Percentiles rank a stretch among this genome's conserved stretches.
These are phyloP conservation scores for Oreochromis tanganicae DNA, from an alignment of 2,113 vertebrate genomes.

Conservation along the genomic window DNA sequence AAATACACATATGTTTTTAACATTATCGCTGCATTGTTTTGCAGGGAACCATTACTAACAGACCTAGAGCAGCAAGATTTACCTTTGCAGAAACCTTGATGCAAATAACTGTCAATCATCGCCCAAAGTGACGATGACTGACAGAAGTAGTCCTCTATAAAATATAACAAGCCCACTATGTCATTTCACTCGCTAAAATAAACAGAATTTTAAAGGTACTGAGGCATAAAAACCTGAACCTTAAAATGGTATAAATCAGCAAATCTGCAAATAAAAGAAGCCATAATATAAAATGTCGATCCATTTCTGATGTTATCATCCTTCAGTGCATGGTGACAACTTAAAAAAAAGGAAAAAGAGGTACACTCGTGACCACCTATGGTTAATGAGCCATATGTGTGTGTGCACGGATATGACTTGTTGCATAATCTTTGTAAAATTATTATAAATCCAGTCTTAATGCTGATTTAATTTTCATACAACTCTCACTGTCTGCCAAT, in stretches of 20 bases:
- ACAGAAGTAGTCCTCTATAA: neutral
- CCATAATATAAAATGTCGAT: neutral
- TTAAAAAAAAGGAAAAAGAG: neutral
- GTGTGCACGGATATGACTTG: neutral
- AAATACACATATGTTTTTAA: neutral
- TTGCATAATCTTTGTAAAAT: neutral
- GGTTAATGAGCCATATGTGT: neutral
- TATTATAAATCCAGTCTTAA: neutral
- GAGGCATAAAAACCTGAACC: neutral
- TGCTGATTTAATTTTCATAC: neutral
- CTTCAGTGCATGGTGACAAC: neutral
- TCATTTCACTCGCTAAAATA: neutral
- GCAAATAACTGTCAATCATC: neutral
- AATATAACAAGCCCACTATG: neutral
- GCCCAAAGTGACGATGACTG: accelerated
- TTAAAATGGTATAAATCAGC: neutral
- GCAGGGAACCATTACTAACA: neutral
- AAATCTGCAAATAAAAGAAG: neutral
- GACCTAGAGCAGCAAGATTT: neutral
- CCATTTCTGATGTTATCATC: neutral
- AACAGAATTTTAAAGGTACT: neutral
- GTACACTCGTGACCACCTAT: neutral
- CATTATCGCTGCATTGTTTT: neutral
- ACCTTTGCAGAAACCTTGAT: neutral
- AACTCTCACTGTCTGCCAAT: neutral